phyloP scores from a whole-genome alignment of 1,140 invertebrate genomes.

The Argopecten irradians region DNA sequence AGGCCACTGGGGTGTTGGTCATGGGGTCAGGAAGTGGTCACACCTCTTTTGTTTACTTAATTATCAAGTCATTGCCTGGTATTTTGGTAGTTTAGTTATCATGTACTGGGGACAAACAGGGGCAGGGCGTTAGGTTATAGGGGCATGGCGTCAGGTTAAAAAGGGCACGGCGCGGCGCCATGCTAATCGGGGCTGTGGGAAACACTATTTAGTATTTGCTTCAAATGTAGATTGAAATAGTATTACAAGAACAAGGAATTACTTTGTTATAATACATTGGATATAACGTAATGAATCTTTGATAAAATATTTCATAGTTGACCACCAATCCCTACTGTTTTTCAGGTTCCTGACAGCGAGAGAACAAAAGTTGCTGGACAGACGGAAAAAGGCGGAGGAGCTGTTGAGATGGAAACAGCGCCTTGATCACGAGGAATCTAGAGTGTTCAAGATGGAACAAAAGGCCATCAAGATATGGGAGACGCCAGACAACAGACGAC shows the following conservation, averaged over 20 bases:
- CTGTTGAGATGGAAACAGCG: slow-evolving; percentile 75
- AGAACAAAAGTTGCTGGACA: slow-evolving; percentile 71
- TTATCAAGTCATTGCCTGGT: neutral
- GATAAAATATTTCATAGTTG: neutral
- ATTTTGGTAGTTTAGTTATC: no score
- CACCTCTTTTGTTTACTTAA: no score
- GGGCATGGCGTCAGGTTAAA: no score
- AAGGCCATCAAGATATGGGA: slow-evolving; percentile 69
- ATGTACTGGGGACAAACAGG: no score
- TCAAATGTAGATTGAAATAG: no score
- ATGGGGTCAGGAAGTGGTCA: no score
- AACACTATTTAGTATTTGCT: neutral
- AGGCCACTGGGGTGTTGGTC: no score
- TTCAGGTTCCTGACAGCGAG: slow-evolving; percentile 74
- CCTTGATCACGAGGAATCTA: slow-evolving; percentile 74
- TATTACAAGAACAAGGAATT: no score
- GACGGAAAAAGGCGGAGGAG: slow-evolving; percentile 75
- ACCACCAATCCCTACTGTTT: neutral
- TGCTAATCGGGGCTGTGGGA: no score
- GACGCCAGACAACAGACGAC: slow-evolving; percentile 19
- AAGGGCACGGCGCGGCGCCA: no score
- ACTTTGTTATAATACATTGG: no score
- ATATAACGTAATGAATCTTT: neutral
- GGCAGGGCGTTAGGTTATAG: no score
- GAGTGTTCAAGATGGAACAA: slow-evolving; percentile 73